Percentiles rank a stretch among this genome's conserved stretches.
These are phyloP conservation scores for Myanophis thanlyinensis DNA, from an alignment of 2,113 vertebrate genomes.

Conservation along the genomic window DNA sequence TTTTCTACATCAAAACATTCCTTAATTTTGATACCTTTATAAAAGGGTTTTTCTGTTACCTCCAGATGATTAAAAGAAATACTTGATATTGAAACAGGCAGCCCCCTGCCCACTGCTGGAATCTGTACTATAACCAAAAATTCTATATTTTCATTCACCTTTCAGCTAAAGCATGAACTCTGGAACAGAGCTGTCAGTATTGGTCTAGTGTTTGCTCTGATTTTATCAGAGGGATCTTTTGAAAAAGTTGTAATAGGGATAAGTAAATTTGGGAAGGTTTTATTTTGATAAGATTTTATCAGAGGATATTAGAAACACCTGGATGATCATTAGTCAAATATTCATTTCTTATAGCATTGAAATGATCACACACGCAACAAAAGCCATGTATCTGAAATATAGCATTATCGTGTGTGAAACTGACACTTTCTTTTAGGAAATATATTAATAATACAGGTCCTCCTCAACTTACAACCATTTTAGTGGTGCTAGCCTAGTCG, in stretches of 20 bases:
- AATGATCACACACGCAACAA: not conserved
- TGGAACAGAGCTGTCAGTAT: not conserved
- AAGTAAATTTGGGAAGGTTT: not conserved
- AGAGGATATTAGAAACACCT: not conserved
- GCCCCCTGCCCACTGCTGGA: not conserved
- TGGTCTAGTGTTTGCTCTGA: not conserved
- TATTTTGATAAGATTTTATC: not conserved
- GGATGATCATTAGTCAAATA: not conserved
- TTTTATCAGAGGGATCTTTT: not conserved
- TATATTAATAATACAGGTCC: not conserved
- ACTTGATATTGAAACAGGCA: not conserved
- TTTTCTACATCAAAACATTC: not conserved
- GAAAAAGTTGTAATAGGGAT: not conserved
- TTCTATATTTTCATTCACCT: not conserved
- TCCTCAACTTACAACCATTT: not conserved
- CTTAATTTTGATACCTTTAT: not conserved
- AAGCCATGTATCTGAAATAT: not conserved
- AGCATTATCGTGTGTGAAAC: not conserved
- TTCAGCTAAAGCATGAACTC: not conserved
- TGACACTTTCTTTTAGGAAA: not conserved
- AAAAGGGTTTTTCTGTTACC: not conserved
- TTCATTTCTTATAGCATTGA: not conserved
- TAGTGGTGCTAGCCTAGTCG: no score
- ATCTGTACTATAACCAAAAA: not conserved
- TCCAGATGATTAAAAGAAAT: not conserved